phyloP scores from a whole-genome alignment of 2,797 vertebrate genomes.

The Enteromius radiatus region DNA sequence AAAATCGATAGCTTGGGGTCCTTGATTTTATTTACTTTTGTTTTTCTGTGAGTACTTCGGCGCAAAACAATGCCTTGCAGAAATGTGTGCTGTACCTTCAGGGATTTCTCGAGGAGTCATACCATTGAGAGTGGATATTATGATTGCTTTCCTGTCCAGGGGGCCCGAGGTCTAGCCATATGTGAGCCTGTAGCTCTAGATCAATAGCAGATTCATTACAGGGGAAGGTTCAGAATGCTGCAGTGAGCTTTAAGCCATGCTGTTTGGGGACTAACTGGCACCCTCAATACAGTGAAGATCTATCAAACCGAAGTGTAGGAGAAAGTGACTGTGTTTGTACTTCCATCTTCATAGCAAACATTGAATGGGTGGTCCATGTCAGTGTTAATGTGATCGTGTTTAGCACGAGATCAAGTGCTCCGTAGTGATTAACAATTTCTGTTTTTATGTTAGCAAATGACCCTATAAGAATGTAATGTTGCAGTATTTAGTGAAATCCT shows the following conservation, averaged over 20 bases:
- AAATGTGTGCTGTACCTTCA: slow-evolving; percentile 35
- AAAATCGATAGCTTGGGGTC: slow-evolving; percentile 6
- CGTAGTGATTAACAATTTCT: not conserved
- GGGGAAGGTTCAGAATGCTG: slow-evolving; percentile 36
- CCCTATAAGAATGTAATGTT: not conserved
- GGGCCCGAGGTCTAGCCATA: slow-evolving; percentile 20
- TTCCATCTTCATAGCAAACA: not conserved
- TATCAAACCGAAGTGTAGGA: slow-evolving; percentile 12
- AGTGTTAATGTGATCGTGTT: not conserved
- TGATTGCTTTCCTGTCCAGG: slow-evolving; percentile 40
- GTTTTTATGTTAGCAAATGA: not conserved
- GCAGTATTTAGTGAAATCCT: not conserved
- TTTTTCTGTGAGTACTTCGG: slow-evolving; percentile 1
- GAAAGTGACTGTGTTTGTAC: not conserved
- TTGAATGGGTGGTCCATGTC: not conserved
- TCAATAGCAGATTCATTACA: slow-evolving; percentile 57
- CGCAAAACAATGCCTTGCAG: slow-evolving; percentile 45
- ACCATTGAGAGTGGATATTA: slow-evolving; percentile 35
- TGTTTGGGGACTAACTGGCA: slow-evolving; percentile 23
- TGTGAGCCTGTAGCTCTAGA: slow-evolving; percentile 33
- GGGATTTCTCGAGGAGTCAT: slow-evolving; percentile 24
- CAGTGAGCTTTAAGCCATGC: slow-evolving; percentile 32
- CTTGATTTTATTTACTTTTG: slow-evolving; percentile 18
- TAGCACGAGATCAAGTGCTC: not conserved
- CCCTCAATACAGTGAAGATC: slow-evolving; percentile 16